Percentiles rank a stretch among this genome's conserved stretches.
Evolutionary conservation across 2,113 vertebrate genomes (phyloP).

Genomic region (Toxotes jaculatrix): DNA sequence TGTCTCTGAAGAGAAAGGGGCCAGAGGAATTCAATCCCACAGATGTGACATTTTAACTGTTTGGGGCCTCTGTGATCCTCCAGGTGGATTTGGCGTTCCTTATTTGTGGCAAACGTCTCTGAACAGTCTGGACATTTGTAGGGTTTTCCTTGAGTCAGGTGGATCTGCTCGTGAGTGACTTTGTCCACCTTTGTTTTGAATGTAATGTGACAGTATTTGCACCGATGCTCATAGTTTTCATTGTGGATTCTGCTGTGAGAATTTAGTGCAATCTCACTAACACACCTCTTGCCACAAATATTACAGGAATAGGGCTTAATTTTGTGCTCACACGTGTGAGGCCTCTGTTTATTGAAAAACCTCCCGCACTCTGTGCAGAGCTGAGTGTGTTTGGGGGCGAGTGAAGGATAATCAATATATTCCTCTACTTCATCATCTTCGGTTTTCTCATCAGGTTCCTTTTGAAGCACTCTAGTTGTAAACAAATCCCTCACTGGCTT

Average conservation of each 20-base stretch:
- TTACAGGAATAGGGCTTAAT: constrained; percentile 64
- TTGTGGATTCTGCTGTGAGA: constrained; percentile 60
- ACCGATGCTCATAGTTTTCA: constrained; percentile 54
- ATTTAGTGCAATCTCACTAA: constrained; percentile 26
- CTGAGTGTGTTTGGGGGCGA: background rate
- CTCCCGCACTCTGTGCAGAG: constrained; percentile 71
- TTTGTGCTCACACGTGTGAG: constrained; percentile 70
- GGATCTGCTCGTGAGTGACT: constrained; percentile 57
- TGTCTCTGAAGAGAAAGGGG: constrained; percentile 47
- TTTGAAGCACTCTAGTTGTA: background rate
- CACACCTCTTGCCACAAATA: constrained; percentile 67
- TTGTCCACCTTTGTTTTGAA: constrained; percentile 71
- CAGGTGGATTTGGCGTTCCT: constrained; percentile 50
- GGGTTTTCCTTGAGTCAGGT: constrained; percentile 31
- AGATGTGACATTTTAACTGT: constrained; percentile 56
- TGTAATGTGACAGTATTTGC: constrained; percentile 62
- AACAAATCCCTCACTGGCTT: background rate
- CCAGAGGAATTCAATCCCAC: constrained; percentile 51
- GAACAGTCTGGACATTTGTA: constrained; percentile 71
- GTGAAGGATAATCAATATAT: background rate
- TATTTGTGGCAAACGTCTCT: constrained; percentile 42
- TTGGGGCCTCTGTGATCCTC: constrained; percentile 45
- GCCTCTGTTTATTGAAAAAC: constrained; percentile 37
- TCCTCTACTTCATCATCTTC: background rate
- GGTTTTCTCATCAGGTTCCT: background rate